Evolutionary conservation across 1,140 invertebrate species (phyloP).

Genomic region (fruit fly (Drosophila melanogaster)): Release_6_plus_ISO1_MT NC_004354.4:2537001-2537500

Average conservation of each 20-base stretch:
- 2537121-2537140: slow-evolving; percentile 8
- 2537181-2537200: background rate
- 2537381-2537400: slow-evolving; percentile 20
- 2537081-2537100: slow-evolving; percentile 15
- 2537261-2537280: background rate
- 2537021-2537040: slow-evolving; percentile 11
- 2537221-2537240: too few relatives aligned
- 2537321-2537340: slow-evolving; percentile 27
- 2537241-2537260: background rate
- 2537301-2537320: slow-evolving; percentile 16
- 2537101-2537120: background rate
- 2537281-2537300: background rate
- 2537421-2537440: slow-evolving; percentile 39
- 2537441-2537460: slow-evolving; percentile 34
- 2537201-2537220: too few relatives aligned
- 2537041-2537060: slow-evolving; percentile 20
- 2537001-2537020: slow-evolving; percentile 23
- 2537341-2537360: slow-evolving; percentile 51
- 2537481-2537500: slow-evolving; percentile 57
- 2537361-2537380: slow-evolving; percentile 24
- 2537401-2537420: slow-evolving; percentile 42
- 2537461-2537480: slow-evolving; percentile 17
- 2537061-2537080: slow-evolving; percentile 32
- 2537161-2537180: background rate
- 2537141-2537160: slow-evolving; percentile 10